Base-by-base conservation (phyloP, 2,888 invertebrate genomes). In the Molanna angustata region DNA sequence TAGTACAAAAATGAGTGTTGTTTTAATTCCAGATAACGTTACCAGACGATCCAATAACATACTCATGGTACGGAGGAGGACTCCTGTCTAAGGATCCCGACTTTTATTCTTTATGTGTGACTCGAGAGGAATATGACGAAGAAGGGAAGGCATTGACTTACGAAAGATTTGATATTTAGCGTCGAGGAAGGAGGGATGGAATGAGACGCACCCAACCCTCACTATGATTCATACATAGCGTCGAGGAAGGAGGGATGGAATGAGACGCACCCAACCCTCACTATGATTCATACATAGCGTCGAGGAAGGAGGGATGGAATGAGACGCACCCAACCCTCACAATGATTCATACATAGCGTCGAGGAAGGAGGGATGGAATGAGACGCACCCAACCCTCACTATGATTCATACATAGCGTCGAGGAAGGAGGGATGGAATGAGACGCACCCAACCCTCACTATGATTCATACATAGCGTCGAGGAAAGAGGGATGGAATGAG, bases 11-110 rank as follows among this genome's bases (percentile, higher is more conserved):
- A n/a, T n/a, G n/a, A n/a, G n/a, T n/a, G n/a, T n/a, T n/a, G 20
- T 42, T 50, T 48, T 54, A 35, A n/a, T 59, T 48, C 39, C 48
- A 51, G 54, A 41, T 54, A 13, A 68, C 66, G 1, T 57, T 72
- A 39, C 67, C 70, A 57, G 77, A 67, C 58, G 89, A 90, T 64
- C 92, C 96, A 0, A 68, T 88, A 2, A 84, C 85, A 0, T 92
- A 92, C 68, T 82, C 93, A 0, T 97, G 96, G 96, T 80, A 86
- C 63, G 96, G 95, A 2, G 97, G 94, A 0, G 85, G 84, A 61
- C 69, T 80, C 37, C 72, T 96, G 35, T 83, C 90, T 2, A 75
- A 82, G 61, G 86, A 89, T 66, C 78, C 88, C 4, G 81, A 84
- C 33, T 90, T 94, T 61, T 79, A 83, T 57, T 82, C 80, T 0